These are phyloP conservation scores for Coelopa frigida DNA, from an alignment of 1,140 invertebrate species.

Conservation along the genomic window DNA sequence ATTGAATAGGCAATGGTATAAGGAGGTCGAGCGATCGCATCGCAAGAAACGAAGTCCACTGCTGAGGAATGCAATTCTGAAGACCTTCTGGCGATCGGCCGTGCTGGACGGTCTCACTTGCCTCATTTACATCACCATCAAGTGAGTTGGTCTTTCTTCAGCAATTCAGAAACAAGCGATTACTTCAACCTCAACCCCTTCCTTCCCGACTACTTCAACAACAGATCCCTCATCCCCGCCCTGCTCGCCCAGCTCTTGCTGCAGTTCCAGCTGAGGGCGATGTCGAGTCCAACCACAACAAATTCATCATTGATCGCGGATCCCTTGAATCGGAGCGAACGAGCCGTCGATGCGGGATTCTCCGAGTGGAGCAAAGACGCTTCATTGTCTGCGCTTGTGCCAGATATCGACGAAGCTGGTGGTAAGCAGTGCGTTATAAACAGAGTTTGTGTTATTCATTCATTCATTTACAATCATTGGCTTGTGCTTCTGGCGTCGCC, in stretches of 20 bases:
- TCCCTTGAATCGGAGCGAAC: no score
- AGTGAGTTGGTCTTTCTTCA: conserved; percentile 42
- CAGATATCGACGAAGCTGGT: no score
- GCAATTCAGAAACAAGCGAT: background rate
- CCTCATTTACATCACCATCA: conserved; percentile 44
- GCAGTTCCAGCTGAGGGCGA: conserved; percentile 42
- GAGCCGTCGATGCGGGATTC: no score
- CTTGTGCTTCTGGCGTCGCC: no score
- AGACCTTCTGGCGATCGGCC: conserved; percentile 44
- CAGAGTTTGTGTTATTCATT: no score
- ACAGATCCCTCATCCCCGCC: conserved; percentile 47
- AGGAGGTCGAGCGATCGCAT: conserved; percentile 45
- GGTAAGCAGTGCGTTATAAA: no score
- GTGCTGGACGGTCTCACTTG: conserved; percentile 45
- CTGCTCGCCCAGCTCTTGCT: conserved; percentile 44
- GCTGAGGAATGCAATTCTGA: conserved; percentile 43
- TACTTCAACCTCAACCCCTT: background rate
- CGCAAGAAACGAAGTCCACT: conserved; percentile 39
- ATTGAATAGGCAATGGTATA: conserved; percentile 46
- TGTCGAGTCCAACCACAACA: no score
- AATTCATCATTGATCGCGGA: no score
- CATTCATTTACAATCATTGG: no score
- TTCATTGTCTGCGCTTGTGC: no score
- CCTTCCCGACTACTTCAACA: conserved; percentile 10
- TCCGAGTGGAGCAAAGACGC: no score